phyloP scores from a whole-genome alignment of 2,113 vertebrate species.

The Hiodon alosoides region DNA sequence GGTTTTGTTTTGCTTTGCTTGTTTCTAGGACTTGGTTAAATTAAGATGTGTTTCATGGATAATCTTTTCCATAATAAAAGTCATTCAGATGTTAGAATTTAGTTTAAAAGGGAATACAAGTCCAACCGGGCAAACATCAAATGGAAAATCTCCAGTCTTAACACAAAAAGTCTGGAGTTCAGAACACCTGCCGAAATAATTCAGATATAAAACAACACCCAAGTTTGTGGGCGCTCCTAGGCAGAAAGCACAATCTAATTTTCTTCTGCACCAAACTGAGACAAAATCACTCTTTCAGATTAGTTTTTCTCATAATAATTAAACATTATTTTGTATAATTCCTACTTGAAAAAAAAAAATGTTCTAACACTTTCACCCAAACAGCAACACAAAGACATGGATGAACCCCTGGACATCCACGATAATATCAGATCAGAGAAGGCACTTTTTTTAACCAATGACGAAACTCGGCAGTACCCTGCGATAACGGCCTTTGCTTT shows the following conservation, averaged over 20 bases:
- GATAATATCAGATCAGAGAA: neutral
- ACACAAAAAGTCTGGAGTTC: slow-evolving; percentile 7
- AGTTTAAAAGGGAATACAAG: neutral
- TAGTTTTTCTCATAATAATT: neutral
- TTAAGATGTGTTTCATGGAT: neutral
- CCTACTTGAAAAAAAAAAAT: too few species aligned
- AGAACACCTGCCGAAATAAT: slow-evolving; percentile 8
- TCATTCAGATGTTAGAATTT: neutral
- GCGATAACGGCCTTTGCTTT: slow-evolving; percentile 8
- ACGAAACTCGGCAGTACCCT: neutral
- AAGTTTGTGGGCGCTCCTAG: neutral
- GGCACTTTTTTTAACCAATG: slow-evolving; percentile 2
- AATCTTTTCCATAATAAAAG: neutral
- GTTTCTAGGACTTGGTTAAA: neutral
- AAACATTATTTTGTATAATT: neutral
- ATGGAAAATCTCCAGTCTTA: neutral
- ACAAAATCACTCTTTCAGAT: neutral
- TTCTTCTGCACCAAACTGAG: neutral
- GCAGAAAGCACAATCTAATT: neutral
- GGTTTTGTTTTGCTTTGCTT: slow-evolving; percentile 33
- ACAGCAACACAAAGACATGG: too few species aligned
- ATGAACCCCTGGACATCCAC: neutral
- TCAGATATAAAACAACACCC: neutral
- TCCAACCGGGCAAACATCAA: neutral
- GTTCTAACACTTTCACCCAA: too few species aligned